Evolutionary conservation across 2,113 vertebrate genomes (phyloP), one percentile per base, ranked within the genome.

Genomic region (Myiopsitta monachus): DNA sequence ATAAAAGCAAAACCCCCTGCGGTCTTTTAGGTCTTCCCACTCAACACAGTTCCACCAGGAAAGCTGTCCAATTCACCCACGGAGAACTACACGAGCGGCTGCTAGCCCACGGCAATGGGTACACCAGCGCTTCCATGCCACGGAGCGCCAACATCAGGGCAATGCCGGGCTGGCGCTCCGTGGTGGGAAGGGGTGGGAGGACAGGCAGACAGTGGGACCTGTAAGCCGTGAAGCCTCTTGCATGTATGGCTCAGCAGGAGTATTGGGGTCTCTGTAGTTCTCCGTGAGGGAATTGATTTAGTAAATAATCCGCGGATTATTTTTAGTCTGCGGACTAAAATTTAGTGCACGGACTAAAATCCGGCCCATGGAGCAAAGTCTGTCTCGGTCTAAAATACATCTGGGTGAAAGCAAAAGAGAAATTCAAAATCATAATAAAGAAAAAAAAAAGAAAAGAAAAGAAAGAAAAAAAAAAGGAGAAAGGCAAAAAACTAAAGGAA

Each of bases 261-360:
- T 78, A 96, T 86, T 83, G 94, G 73, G 64, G 62, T 77, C 95
- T 95, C 96, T 94, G 98, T 98, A 98, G 98, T 98, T 98, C 98
- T 98, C 95, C 97, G 98, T 98, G 98, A 98, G 98, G 92, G 98
- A 98, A 98, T 97, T 44, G 93, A 94, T 94, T 94, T 70, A 96
- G 97, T 96, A 98, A 98, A 98, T 98, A 98, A 98, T 98, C 98
- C 98, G 98, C 98, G 98, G 98, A 98, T 98, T 98, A 97, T 89
- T 98, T 97, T 98, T 98, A 98, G 98, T 98, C 98, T 98, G 98
- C 98, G 98, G 97, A 98, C 98, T 98, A 98, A 98, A 98, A 98
- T 98, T 97, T 98, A 98, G 98, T 97, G 96, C 96, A 97, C 92
- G 95, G 97, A 98, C 97, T 97, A 98, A 98, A 97, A 98, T 97